Percentiles rank a stretch among this genome's conserved stretches.
Conservation (phyloP, 30 jellyfish, hydroid and myxozoan genomes). For the Cassiopea andromeda region DNA sequence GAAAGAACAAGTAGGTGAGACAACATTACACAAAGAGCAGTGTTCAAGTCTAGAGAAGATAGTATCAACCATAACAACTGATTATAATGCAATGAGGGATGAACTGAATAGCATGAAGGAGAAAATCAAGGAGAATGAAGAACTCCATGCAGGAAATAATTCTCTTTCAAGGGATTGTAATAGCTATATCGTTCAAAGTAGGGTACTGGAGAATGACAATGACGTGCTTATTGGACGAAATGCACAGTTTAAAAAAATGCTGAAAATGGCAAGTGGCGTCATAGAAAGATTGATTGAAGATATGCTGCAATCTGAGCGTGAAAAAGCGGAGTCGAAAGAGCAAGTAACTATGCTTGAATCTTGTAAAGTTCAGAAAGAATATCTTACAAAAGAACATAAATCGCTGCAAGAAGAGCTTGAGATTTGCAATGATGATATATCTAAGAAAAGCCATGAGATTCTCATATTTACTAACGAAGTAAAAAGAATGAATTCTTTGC, state of each 20-base stretch:
- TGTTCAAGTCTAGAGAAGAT: not conserved
- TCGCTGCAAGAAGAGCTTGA: not conserved
- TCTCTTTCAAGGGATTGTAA: not conserved
- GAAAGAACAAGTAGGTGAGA: not conserved
- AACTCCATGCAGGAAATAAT: not conserved
- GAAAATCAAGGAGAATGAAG: not conserved
- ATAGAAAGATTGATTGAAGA: not conserved
- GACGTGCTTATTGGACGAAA: not conserved
- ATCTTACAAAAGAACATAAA: not conserved
- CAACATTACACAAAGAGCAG: not conserved
- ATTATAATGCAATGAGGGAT: not conserved
- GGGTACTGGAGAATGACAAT: not conserved
- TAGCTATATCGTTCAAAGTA: not conserved
- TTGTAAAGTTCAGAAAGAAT: not conserved
- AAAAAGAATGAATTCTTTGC: not conserved
- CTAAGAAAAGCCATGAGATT: not conserved
- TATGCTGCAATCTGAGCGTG: conserved; percentile 4
- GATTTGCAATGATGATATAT: not conserved
- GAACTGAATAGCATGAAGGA: not conserved
- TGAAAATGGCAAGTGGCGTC: not conserved
- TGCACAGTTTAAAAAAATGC: not conserved
- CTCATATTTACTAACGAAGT: not conserved
- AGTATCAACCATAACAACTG: not conserved
- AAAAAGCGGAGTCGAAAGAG: not conserved
- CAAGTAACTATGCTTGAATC: not conserved